phyloP scores from a whole-genome alignment of 2,888 invertebrate species.

The Caenorhabditis doughertyi region DNA sequence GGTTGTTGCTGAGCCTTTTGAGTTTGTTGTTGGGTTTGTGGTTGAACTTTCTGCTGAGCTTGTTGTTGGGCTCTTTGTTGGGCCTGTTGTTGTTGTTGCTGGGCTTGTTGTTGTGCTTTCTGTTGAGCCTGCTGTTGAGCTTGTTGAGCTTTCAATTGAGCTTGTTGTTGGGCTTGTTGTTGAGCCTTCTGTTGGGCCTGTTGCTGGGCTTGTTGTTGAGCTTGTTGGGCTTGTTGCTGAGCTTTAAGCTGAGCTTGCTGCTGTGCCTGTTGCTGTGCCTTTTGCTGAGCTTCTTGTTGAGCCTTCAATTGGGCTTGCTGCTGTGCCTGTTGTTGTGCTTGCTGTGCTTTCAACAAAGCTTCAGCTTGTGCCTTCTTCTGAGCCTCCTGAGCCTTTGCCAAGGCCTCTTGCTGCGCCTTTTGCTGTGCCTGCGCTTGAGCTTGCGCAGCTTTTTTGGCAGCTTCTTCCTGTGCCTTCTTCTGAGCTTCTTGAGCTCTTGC shows the following conservation, averaged over 20 bases:
- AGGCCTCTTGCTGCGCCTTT: slow-evolving; percentile 41
- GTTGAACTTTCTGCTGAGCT: slow-evolving; percentile 39
- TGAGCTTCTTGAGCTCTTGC: slow-evolving; percentile 75
- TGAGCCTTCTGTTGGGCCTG: slow-evolving; percentile 31
- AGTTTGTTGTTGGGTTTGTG: slow-evolving; percentile 34
- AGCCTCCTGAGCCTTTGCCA: slow-evolving; percentile 30
- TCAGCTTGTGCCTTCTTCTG: slow-evolving; percentile 38
- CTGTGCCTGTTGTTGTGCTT: slow-evolving; percentile 47
- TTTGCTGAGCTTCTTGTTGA: slow-evolving; percentile 21
- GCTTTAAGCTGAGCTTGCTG: slow-evolving; percentile 62
- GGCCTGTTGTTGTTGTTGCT: background rate
- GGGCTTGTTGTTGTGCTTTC: slow-evolving; percentile 9
- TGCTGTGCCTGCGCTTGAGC: slow-evolving; percentile 44
- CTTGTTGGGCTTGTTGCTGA: slow-evolving; percentile 41
- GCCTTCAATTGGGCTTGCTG: slow-evolving; percentile 34
- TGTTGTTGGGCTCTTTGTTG: slow-evolving; percentile 16
- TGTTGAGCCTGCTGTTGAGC: slow-evolving; percentile 30
- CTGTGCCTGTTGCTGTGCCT: slow-evolving; percentile 53
- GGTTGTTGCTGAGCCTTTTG: slow-evolving; percentile 15
- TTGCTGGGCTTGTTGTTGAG: slow-evolving; percentile 42
- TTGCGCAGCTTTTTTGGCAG: background rate
- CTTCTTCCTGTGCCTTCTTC: slow-evolving; percentile 61
- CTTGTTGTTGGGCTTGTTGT: slow-evolving; percentile 45
- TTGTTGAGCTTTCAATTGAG: slow-evolving; percentile 45
- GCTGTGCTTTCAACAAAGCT: slow-evolving; percentile 37